Evolutionary conservation across 1,140 invertebrate genomes (phyloP), one percentile per base, ranked within the genome.

Genomic region (Tetragnatha versicolor): DNA sequence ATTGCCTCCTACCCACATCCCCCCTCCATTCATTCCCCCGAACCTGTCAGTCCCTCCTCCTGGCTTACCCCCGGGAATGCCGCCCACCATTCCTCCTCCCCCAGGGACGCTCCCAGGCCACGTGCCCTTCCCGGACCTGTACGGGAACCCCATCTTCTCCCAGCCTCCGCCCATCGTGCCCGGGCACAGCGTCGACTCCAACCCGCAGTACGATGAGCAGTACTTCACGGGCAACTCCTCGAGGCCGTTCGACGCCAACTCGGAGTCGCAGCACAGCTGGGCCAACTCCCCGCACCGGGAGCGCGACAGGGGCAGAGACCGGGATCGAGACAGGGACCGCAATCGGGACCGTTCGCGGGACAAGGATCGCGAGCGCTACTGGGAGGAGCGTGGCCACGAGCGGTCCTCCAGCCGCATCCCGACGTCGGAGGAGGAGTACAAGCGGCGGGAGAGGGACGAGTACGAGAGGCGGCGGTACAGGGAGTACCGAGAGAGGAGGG

Each of bases 31-130:
- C 58, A 76, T 82, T 45, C 75, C 80, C 37, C 81, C 79, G 17
- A 81, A 82, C 83, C 82, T 83, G 37, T 87, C 89, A 35, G 84
- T 86, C 65, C 90, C 90, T 81, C 90, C 90, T 1, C 90, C 88
- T 87, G 69, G 89, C 90, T 47, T 79, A 37, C 80, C 77, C 10
- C 77, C 77, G 85, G 87, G 73, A 85, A 87, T 45, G 85, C 89
- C 83, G 80, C 83, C 85, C 9, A 65, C n/a, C 29, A 77, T 77
- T 86, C 89, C 83, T 81, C 87, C 88, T 84, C 83, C 85, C 82
- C 76, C 88, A 84, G 81, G 76, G 14, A 70, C 81, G 20, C 39
- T 82, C 4, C 76, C 83, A 85, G 69, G 70, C 14, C 69, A 80
- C 60, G 51, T 75, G 0, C 69, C 60, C 6, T 55, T 49, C 37